Conservation (phyloP, 1,140 invertebrate species). For the Drosophila persimilis region DNA sequence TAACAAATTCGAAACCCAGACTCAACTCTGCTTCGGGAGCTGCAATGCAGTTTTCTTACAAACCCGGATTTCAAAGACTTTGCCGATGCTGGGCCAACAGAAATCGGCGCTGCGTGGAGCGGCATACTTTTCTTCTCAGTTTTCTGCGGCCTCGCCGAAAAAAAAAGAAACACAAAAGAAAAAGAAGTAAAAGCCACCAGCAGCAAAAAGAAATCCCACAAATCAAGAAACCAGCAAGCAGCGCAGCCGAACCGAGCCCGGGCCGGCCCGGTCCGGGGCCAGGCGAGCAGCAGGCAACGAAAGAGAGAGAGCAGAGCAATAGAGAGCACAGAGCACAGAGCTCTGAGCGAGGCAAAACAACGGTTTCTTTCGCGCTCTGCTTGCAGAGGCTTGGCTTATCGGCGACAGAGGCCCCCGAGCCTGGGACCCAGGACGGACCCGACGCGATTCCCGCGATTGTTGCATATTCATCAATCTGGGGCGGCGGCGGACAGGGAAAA, state of each 20-base stretch:
- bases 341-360: too few species aligned
- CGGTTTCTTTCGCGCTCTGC: background rate
- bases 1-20: conserved; percentile 50
- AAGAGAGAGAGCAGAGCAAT: conserved; percentile 9
- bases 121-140: conserved; percentile 57
- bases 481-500: conserved; percentile 47
- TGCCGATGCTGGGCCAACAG: conserved; percentile 77
- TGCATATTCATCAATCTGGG: conserved; percentile 69
- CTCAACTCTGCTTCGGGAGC: conserved; percentile 38
- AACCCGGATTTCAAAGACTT: conserved; percentile 83
- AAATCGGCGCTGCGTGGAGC: conserved; percentile 57
- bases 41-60: conserved; percentile 68
- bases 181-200: conserved; percentile 29
- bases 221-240: conserved; percentile 42
- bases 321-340: too few species aligned
- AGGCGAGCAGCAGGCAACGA: conserved; percentile 54
- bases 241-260: conserved; percentile 36
- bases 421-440: conserved; percentile 1
- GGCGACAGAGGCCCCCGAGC: background rate
- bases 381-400: background rate
- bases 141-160: conserved; percentile 17
- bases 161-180: conserved; percentile 30
- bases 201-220: conserved; percentile 43
- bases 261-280: conserved; percentile 37
- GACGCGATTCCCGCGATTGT: conserved; percentile 5